These are phyloP conservation scores for Strix uralensis DNA, from an alignment of 2,113 vertebrate species.

Conservation along the genomic window DNA sequence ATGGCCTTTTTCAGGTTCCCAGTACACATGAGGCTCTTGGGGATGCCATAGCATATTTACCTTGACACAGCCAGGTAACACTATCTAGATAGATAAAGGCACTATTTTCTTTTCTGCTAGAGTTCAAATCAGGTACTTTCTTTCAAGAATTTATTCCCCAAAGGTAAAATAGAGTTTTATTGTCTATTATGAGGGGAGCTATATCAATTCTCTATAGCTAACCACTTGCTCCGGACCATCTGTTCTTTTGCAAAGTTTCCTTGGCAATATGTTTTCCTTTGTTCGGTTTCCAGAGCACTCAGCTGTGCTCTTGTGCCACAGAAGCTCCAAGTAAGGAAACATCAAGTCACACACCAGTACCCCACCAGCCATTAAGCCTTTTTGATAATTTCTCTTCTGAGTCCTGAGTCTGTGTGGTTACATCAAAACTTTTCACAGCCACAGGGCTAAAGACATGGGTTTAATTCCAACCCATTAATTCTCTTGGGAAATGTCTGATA, in stretches of 20 bases:
- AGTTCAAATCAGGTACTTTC: not conserved
- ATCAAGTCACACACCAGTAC: not conserved
- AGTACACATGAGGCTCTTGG: not conserved
- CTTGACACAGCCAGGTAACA: not conserved
- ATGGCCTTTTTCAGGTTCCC: not conserved
- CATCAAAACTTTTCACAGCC: not conserved
- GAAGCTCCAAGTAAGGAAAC: not conserved
- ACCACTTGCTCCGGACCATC: not conserved
- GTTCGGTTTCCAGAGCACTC: not conserved
- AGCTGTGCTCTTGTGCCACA: not conserved
- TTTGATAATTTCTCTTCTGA: not conserved
- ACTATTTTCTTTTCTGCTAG: not conserved
- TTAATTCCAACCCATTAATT: not conserved
- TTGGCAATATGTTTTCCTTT: not conserved
- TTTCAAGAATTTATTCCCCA: not conserved
- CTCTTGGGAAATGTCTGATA: not conserved
- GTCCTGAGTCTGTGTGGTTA: not conserved
- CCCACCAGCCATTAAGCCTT: not conserved
- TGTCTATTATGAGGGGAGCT: not conserved
- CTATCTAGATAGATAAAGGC: not conserved
- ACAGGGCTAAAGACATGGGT: not conserved
- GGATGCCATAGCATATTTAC: not conserved
- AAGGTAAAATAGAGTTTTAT: conserved; percentile 6
- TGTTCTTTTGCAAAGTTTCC: not conserved
- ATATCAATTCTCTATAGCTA: not conserved